Base-by-base conservation (phyloP, 2,888 invertebrate species). In the Epirrita christyi region DNA sequence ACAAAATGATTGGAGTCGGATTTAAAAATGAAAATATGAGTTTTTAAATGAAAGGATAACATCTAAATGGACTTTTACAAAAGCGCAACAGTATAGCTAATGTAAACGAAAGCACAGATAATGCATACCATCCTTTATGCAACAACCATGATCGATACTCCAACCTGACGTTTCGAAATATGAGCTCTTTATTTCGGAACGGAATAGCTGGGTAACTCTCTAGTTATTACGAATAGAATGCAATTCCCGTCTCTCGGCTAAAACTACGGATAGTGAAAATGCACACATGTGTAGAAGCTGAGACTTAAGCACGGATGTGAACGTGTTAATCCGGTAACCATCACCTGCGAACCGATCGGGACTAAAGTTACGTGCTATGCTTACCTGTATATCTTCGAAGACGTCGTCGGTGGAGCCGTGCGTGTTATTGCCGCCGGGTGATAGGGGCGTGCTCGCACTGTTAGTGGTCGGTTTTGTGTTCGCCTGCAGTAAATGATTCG, bases 321-420 rank as follows among this genome's bases (percentile, higher is more conserved):
- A 89, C 91, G 90, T 89, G 90, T 91, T 88, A 90, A 86, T 79
- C 83, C 78, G 72, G 71, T 73, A 68, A 82, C 90, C 91, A 80
- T 83, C 90, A 91, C 91, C 91, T 80, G 82, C 68, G 77, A 76
- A 78, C 67, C 64, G 64, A 64, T 67, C 66, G 67, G 64, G 64
- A 65, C 36, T 62, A 58, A 60, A 69, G 59, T 63, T 63, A 64
- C 38, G 66, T 68, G 66, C 63, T 63, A 63, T 63, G 50, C 54
- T 83, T 77, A 92, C 92, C 92, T 91, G 92, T 55, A 88, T 88
- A 61, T 89, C 87, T 60, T 91, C 92, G 81, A 91, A 92, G 15
- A 91, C 91, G 72, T 92, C 91, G 77, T 92, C 91, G 64, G 71
- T 86, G 67, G 91, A 90, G 66, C 86, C 85, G 80, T 91, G 88